Conservation (phyloP, 2,113 vertebrate species). For the Phyllostomus hastatus region DNA sequence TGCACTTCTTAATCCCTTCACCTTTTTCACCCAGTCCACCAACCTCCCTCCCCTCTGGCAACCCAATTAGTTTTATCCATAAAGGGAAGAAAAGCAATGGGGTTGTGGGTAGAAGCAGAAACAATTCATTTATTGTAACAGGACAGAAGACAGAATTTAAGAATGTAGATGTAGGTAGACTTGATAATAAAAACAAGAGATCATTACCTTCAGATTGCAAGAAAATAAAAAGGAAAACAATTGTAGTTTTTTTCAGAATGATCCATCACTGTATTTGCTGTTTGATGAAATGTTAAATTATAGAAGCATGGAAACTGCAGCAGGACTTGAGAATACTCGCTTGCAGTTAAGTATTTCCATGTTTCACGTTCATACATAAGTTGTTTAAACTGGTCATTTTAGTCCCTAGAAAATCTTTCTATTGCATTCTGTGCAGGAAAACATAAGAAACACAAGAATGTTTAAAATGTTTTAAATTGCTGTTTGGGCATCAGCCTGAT, state of each 20-base stretch:
- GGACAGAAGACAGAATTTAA: not conserved
- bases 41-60: not conserved
- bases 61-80: not conserved
- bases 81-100: not conserved
- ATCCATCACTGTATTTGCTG: not conserved
- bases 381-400: conserved; percentile 7
- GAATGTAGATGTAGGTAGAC: not conserved
- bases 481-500: not conserved
- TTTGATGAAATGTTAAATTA: not conserved
- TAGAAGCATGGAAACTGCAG: not conserved
- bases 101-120: not conserved
- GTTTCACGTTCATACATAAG: not conserved
- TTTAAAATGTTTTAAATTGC: conserved; percentile 6
- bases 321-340: not conserved
- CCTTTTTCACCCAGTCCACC: not conserved
- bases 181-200: not conserved
- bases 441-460: not conserved
- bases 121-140: not conserved
- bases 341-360: not conserved
- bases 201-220: not conserved
- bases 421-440: not conserved
- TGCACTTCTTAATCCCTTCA: not conserved
- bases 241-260: not conserved
- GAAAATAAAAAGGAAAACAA: not conserved
- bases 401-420: not conserved